A percentile compares a stretch with the other conserved stretches of the same genome.
Conservation (phyloP, 2,888 invertebrate genomes). For the Nasonia oneida region DNA sequence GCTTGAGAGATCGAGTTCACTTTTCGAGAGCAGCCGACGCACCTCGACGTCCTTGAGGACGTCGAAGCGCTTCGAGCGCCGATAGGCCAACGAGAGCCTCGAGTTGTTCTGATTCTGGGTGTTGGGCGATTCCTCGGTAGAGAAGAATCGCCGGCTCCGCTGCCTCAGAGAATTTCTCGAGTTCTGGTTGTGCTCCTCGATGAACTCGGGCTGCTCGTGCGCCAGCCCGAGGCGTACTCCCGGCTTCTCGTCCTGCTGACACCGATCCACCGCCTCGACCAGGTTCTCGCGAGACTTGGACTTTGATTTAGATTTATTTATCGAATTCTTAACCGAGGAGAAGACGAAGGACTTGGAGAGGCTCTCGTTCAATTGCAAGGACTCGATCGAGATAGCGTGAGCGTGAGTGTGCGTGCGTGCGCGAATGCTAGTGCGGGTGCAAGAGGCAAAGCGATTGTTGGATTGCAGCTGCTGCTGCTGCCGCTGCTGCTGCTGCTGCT, state of each 20-base stretch:
- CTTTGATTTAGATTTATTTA: neutral
- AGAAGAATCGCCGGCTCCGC: neutral
- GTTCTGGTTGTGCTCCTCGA: slow-evolving; percentile 70
- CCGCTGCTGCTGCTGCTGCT: slow-evolving; percentile 58
- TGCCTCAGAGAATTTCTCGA: slow-evolving; percentile 66
- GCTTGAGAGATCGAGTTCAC: slow-evolving; percentile 64
- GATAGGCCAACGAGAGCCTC: slow-evolving; percentile 68
- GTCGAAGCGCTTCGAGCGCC: slow-evolving; percentile 42
- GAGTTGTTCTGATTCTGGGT: slow-evolving; percentile 70
- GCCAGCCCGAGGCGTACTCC: slow-evolving; percentile 35
- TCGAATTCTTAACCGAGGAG: neutral
- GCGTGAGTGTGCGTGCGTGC: slow-evolving; percentile 3
- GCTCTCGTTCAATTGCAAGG: slow-evolving; percentile 26
- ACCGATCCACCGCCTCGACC: slow-evolving; percentile 51
- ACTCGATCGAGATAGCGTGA: slow-evolving; percentile 1
- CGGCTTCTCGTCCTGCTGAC: slow-evolving; percentile 22
- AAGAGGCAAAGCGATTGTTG: slow-evolving; percentile 42
- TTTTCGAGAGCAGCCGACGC: slow-evolving; percentile 64
- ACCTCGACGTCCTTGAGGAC: slow-evolving; percentile 41
- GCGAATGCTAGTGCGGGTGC: slow-evolving; percentile 14
- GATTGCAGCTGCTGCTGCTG: neutral
- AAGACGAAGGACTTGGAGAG: slow-evolving; percentile 54
- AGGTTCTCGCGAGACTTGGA: slow-evolving; percentile 54
- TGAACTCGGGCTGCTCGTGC: slow-evolving; percentile 56
- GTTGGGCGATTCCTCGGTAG: slow-evolving; percentile 67